A percentile compares a stretch with the other conserved stretches of the same genome.
phyloP scores from a whole-genome alignment of 1,140 invertebrate genomes.

The Lasaia peninsularis region DNA sequence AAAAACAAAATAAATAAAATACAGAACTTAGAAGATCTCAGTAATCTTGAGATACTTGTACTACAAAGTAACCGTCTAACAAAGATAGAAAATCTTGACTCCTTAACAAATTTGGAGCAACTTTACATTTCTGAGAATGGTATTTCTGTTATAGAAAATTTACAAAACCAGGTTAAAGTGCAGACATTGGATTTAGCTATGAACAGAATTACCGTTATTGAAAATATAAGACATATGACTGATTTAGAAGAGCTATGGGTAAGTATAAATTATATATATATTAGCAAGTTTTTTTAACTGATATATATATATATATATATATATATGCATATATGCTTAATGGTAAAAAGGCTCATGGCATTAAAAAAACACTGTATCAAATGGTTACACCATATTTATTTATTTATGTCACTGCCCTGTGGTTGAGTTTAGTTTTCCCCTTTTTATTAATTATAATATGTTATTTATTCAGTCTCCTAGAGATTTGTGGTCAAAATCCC shows the following conservation, averaged over 20 bases:
- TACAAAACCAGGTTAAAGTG: slow-evolving; percentile 84
- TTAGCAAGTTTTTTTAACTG: too few species aligned
- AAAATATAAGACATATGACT: slow-evolving; percentile 87
- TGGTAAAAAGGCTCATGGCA: too few species aligned
- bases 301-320: slow-evolving; percentile 9
- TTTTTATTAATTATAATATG: too few species aligned
- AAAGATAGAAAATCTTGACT: slow-evolving; percentile 91
- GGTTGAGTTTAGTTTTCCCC: too few species aligned
- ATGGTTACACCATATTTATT: too few species aligned
- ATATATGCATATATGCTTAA: too few species aligned
- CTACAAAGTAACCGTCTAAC: slow-evolving; percentile 94
- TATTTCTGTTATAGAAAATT: slow-evolving; percentile 85
- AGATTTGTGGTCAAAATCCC: too few species aligned
- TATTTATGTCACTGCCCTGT: too few species aligned
- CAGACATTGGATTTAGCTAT: slow-evolving; percentile 93
- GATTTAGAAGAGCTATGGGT: slow-evolving; percentile 97
- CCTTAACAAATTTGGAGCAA: slow-evolving; percentile 87
- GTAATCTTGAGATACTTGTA: slow-evolving; percentile 89
- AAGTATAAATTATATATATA: slow-evolving; percentile 60
- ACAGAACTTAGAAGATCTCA: slow-evolving; percentile 89
- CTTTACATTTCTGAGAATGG: slow-evolving; percentile 97
- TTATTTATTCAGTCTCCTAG: too few species aligned
- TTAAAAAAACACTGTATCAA: too few species aligned
- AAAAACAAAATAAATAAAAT: slow-evolving; percentile 98
- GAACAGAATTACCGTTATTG: slow-evolving; percentile 91